A percentile compares a stretch with the other conserved stretches of the same genome.
Evolutionary conservation across 2,888 invertebrate genomes (phyloP).

Genomic region (Teleogryllus oceanicus): DNA sequence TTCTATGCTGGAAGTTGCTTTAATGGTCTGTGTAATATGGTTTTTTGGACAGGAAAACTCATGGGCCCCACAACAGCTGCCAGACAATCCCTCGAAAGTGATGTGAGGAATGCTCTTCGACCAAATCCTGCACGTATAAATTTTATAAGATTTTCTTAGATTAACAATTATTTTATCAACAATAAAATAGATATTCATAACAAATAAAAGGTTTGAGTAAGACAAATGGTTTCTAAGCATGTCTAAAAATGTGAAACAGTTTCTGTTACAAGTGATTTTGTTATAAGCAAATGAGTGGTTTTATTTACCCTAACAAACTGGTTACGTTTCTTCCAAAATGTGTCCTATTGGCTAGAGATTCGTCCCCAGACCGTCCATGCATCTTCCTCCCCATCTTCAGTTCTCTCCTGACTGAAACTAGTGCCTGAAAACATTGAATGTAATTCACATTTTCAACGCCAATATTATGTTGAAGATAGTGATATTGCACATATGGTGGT

Average conservation of each 20-base stretch:
- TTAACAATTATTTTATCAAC: too few relatives aligned
- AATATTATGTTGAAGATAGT: too few relatives aligned
- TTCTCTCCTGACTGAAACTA: constrained; percentile 55
- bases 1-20: constrained; percentile 96
- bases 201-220: too few relatives aligned
- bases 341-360: constrained; percentile 94
- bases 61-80: constrained; percentile 92
- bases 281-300: background rate
- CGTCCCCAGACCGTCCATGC: constrained; percentile 90
- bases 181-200: too few relatives aligned
- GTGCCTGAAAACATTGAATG: constrained; percentile 47
- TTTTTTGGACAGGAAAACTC: constrained; percentile 85
- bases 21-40: constrained; percentile 91
- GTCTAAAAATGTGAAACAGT: too few relatives aligned
- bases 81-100: constrained; percentile 97
- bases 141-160: background rate
- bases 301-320: constrained; percentile 64
- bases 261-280: too few relatives aligned
- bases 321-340: constrained; percentile 82
- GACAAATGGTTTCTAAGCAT: too few relatives aligned
- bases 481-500: too few relatives aligned
- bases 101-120: constrained; percentile 92
- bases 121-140: constrained; percentile 66
- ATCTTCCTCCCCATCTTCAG: constrained; percentile 72
- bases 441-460: background rate